Conservation (phyloP, 2,797 vertebrate genomes). For the Falco berigora region DNA sequence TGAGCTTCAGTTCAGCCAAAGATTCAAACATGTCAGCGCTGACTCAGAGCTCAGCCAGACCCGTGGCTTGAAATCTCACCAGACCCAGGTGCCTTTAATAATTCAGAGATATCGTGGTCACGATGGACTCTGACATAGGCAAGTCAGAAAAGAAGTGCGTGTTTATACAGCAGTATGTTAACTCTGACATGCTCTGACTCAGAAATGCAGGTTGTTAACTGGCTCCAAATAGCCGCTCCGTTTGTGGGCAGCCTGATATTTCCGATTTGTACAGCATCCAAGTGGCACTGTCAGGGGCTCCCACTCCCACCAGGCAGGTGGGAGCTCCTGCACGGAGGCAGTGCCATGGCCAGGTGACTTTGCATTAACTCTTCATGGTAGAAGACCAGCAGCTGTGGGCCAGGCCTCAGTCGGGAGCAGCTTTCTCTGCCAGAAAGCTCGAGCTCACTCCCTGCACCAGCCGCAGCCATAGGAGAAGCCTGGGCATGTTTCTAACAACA, state of each 20-base stretch:
- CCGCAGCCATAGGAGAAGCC: not conserved
- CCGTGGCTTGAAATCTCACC: not conserved
- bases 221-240: not conserved
- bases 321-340: not conserved
- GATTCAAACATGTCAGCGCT: not conserved
- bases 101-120: accelerated
- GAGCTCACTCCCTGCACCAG: not conserved
- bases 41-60: not conserved
- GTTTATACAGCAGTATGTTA: not conserved
- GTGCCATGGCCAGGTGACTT: not conserved
- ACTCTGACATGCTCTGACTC: not conserved
- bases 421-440: not conserved
- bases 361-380: not conserved
- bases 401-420: not conserved
- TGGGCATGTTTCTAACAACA: not conserved
- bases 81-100: not conserved
- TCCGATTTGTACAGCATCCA: not conserved
- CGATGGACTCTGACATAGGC: not conserved
- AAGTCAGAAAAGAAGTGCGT: not conserved
- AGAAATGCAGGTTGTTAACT: not conserved
- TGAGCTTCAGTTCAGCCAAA: not conserved
- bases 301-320: not conserved
- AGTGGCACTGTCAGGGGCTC: not conserved
- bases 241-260: not conserved
- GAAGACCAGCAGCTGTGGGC: not conserved